A percentile compares a stretch with the other conserved stretches of the same genome.
Evolutionary conservation across 2,888 invertebrate species (phyloP).

Genomic region (Marasmarcha lunaedactyla): DNA sequence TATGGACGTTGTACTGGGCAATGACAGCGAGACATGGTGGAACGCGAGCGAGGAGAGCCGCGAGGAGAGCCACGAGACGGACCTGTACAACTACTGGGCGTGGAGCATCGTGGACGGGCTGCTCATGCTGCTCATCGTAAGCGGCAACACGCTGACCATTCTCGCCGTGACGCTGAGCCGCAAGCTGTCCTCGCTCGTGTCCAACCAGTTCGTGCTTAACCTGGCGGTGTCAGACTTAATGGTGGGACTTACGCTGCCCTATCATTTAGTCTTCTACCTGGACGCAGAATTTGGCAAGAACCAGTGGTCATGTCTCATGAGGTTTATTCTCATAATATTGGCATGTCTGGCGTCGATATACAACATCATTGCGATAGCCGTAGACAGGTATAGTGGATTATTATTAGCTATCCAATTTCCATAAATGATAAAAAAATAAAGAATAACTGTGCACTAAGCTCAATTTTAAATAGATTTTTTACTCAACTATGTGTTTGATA

Average conservation of each 20-base stretch:
- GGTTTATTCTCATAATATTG: constrained; percentile 80
- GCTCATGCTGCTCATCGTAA: constrained; percentile 75
- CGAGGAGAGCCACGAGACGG: constrained; percentile 29
- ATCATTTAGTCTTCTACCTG: constrained; percentile 82
- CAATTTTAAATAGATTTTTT: too few species aligned
- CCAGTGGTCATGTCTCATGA: constrained; percentile 75
- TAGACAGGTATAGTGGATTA: constrained; percentile 68
- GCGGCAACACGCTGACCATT: constrained; percentile 82
- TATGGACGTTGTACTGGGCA: constrained; percentile 58
- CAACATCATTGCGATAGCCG: constrained; percentile 82
- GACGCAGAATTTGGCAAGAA: constrained; percentile 70
- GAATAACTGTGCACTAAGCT: too few species aligned
- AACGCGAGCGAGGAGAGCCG: constrained; percentile 38
- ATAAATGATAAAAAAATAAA: too few species aligned
- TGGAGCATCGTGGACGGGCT: constrained; percentile 77
- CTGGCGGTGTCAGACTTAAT: constrained; percentile 83
- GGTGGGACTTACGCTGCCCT: constrained; percentile 82
- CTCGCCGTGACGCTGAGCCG: constrained; percentile 78
- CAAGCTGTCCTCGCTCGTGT: constrained; percentile 75
- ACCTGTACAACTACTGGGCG: constrained; percentile 60
- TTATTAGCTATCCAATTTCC: constrained; percentile 13
- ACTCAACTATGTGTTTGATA: too few species aligned
- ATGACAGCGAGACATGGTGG: constrained; percentile 48
- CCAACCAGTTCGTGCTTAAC: constrained; percentile 84
- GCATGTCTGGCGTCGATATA: constrained; percentile 84